phyloP scores from a whole-genome alignment of 2,113 vertebrate species.

The Ivindomyrus marchei region DNA sequence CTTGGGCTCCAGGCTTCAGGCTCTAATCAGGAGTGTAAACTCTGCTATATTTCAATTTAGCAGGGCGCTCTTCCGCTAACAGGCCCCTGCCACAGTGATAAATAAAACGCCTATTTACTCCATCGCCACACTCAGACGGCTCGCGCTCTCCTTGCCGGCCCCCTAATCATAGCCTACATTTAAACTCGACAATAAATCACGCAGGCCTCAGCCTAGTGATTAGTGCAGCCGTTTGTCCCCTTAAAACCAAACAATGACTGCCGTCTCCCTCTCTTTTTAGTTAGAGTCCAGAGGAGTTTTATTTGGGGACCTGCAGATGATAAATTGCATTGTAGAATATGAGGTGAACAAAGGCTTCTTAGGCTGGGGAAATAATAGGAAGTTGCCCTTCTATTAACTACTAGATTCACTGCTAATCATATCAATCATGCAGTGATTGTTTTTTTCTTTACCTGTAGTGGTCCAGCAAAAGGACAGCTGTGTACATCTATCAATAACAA shows the following conservation, averaged over 20 bases:
- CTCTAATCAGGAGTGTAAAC: conserved; percentile 99
- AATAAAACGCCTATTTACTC: conserved; percentile 99
- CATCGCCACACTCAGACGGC: conserved; percentile 87
- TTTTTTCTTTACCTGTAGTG: neutral
- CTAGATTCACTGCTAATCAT: neutral
- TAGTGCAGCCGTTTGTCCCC: conserved; percentile 87
- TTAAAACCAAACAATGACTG: conserved; percentile 83
- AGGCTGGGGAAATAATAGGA: conserved; percentile 40
- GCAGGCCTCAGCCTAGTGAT: conserved; percentile 81
- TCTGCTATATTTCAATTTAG: conserved; percentile 99
- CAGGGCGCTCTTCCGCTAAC: conserved; percentile 98
- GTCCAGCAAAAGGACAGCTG: neutral
- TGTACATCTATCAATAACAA: neutral
- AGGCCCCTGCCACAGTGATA: conserved; percentile 97
- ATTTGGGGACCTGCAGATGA: conserved; percentile 83
- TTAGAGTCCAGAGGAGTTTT: conserved; percentile 80
- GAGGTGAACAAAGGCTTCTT: conserved; percentile 63
- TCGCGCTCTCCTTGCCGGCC: conserved; percentile 87
- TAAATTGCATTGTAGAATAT: conserved; percentile 74
- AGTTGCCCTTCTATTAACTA: conserved; percentile 29
- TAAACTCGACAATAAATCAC: conserved; percentile 93
- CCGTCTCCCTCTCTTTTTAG: conserved; percentile 91
- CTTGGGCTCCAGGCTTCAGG: conserved; percentile 92
- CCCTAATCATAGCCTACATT: conserved; percentile 92
- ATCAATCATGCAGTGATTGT: neutral